These are phyloP conservation scores for Tyrannus savana DNA, from an alignment of 2,113 vertebrate species.

Conservation along the genomic window DNA sequence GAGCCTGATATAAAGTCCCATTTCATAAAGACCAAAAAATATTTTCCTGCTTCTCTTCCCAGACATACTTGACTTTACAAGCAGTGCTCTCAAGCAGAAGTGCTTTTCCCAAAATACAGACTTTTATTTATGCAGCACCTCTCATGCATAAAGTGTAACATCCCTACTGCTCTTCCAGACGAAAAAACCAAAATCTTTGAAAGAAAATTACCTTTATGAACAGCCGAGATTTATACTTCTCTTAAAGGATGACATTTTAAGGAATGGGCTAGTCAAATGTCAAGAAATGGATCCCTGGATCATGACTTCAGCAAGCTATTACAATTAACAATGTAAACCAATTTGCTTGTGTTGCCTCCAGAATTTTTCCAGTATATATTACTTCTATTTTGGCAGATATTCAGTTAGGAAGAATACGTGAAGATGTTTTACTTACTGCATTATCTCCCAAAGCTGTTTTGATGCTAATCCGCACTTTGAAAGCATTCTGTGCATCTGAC, in stretches of 20 bases:
- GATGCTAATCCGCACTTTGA: conserved; percentile 92
- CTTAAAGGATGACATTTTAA: not conserved
- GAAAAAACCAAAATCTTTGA: not conserved
- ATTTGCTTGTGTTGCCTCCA: not conserved
- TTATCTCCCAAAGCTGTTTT: conserved; percentile 85
- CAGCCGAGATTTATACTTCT: not conserved
- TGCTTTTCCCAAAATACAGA: not conserved
- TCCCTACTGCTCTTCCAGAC: not conserved
- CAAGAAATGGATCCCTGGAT: not conserved
- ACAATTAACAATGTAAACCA: not conserved
- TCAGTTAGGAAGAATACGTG: not conserved
- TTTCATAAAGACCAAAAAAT: not conserved
- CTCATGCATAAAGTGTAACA: not conserved
- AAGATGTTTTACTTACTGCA: conserved; percentile 82
- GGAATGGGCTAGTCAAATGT: not conserved
- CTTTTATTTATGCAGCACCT: not conserved
- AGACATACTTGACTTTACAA: not conserved
- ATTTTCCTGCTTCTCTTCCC: not conserved
- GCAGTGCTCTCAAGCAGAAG: not conserved
- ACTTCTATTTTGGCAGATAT: not conserved
- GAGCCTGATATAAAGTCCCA: not conserved
- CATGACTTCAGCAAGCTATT: not conserved
- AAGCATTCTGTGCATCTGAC: conserved; percentile 80
- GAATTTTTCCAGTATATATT: not conserved
- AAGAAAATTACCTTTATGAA: not conserved